Conservation (phyloP, 2,113 vertebrate genomes). For the Catharus bicknelli region DNA sequence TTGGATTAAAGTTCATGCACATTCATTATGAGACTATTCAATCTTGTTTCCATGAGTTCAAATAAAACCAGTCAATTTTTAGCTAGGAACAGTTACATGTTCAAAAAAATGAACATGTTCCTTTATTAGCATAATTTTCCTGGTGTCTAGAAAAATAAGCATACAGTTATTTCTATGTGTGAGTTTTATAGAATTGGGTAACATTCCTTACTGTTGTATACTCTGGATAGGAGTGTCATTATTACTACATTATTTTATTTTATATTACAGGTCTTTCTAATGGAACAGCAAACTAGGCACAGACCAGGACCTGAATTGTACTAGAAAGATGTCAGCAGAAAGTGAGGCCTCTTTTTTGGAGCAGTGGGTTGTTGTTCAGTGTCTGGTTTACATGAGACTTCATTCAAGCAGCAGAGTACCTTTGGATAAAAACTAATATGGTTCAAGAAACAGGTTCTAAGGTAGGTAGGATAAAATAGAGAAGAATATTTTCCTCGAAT, state of each 20-base stretch:
- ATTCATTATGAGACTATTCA: neutral
- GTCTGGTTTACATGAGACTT: neutral
- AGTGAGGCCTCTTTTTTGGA: neutral
- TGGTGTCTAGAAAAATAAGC: neutral
- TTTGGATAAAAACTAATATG: neutral
- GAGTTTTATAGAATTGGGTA: neutral
- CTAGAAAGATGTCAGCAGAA: neutral
- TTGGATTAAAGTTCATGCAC: neutral
- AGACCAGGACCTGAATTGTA: neutral
- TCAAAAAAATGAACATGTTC: neutral
- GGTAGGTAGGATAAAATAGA: neutral
- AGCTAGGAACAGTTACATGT: neutral
- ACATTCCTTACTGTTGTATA: neutral
- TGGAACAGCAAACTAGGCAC: neutral
- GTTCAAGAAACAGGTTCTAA: neutral
- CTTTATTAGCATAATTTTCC: neutral
- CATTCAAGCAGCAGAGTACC: neutral
- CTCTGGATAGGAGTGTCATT: neutral
- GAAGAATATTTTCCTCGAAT: neutral
- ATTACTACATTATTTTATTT: neutral
- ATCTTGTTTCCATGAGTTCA: neutral
- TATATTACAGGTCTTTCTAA: neutral
- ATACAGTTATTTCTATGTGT: neutral
- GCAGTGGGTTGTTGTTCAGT: neutral
- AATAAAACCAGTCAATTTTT: neutral